Conservation (phyloP, 2,113 vertebrate genomes). For the Dasyprocta punctata region DNA sequence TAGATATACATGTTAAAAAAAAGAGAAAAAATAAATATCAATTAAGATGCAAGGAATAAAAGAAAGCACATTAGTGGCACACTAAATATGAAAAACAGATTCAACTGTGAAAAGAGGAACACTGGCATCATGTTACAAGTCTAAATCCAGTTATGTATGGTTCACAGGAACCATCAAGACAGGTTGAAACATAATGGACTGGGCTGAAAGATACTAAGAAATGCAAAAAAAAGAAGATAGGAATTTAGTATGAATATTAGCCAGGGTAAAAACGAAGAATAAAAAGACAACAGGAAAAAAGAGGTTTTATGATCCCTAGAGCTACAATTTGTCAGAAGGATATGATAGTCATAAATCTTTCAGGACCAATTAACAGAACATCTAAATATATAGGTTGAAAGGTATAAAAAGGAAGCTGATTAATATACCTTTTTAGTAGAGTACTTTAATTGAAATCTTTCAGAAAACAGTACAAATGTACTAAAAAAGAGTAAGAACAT, state of each 20-base stretch:
- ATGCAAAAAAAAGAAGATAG: conserved; percentile 58
- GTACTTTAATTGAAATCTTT: conserved; percentile 46
- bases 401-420: conserved; percentile 27
- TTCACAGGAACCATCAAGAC: not conserved
- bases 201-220: conserved; percentile 20
- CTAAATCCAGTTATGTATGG: not conserved
- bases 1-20: too few relatives aligned
- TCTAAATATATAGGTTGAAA: conserved; percentile 23
- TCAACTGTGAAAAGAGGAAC: not conserved
- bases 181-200: conserved; percentile 55
- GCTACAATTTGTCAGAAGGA: conserved; percentile 58
- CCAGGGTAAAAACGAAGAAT: conserved; percentile 41
- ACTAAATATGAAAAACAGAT: not conserved
- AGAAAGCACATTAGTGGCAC: not conserved
- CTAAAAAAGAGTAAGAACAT: not conserved
- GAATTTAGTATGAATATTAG: conserved; percentile 55
- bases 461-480: conserved; percentile 5
- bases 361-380: not conserved
- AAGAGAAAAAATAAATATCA: not conserved
- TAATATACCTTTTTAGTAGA: not conserved
- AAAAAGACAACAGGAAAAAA: conserved; percentile 49
- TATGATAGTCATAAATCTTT: conserved; percentile 63
- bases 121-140: not conserved
- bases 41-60: not conserved
- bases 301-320: conserved; percentile 53